These are phyloP conservation scores for Elaphurus davidianus DNA, from an alignment of 2,113 vertebrate species.

Conservation along the genomic window DNA sequence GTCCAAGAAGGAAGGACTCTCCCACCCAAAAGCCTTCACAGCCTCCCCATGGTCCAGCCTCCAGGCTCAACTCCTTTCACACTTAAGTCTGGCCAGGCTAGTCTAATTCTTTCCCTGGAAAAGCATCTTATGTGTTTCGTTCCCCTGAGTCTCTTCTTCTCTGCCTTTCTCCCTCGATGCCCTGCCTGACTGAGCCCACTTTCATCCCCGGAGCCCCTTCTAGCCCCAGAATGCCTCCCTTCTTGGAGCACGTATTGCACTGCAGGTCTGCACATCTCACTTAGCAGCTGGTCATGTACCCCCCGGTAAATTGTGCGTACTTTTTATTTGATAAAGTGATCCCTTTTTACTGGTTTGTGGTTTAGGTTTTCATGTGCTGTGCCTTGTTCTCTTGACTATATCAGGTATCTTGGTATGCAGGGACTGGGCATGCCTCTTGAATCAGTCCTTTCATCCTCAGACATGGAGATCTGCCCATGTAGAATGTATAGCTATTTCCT, in stretches of 20 bases:
- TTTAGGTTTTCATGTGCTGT: background rate
- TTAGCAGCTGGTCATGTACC: background rate
- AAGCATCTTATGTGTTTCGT: background rate
- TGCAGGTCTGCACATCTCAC: background rate
- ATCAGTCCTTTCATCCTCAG: background rate
- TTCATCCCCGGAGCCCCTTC: background rate
- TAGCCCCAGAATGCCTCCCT: background rate
- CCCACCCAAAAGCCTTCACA: background rate
- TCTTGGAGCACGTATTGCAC: accelerated
- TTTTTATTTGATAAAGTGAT: background rate
- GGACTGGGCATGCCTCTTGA: background rate
- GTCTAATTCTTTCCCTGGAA: background rate
- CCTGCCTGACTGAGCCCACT: background rate
- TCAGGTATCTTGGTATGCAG: background rate
- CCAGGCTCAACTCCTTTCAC: background rate
- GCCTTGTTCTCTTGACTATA: background rate
- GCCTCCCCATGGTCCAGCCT: background rate
- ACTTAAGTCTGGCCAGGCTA: background rate
- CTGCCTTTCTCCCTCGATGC: background rate
- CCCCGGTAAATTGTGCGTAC: too few relatives aligned
- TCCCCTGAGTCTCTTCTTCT: background rate
- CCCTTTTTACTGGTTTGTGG: background rate
- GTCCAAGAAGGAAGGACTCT: background rate
- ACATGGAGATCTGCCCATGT: background rate
- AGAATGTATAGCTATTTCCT: background rate